Evolutionary conservation across 1,140 invertebrate species (phyloP), one percentile per base, ranked within the genome.

Genomic region (Drosophila novamexicana): DNA sequence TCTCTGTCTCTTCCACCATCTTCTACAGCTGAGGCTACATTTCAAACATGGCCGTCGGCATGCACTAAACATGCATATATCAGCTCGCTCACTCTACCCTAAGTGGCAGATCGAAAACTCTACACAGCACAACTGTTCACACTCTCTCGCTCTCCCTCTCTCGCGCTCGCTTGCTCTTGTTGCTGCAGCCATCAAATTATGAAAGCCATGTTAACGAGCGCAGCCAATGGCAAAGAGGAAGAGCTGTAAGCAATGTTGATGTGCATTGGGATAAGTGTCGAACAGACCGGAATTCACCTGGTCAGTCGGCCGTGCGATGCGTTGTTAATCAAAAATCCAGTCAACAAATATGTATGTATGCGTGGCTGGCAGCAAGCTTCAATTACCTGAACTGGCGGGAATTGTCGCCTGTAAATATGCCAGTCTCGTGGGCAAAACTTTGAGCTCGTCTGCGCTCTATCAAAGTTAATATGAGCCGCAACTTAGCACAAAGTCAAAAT

Each of bases 141-240:
- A 29, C 3, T 9, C 18, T 29, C 8, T 22, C 9, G 22, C 8
- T 47, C 45, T 53, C 7, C 4, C 22, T 5, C 8, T 9, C 18
- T 49, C 18, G 16, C 18, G 18, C 18, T 18, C 22, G 18, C 8
- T 47, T 5, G 7, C 8, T 47, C 45, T 53, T 2, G 9, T 5
- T 40, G 39, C 39, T 29, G 22, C 7, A 42, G 18, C 54, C 88
- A 89, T 89, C 83, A 83, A 88, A 88, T 88, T 86, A 86, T 86
- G 75, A 77, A 66, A 74, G 77, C 61, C 78, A 71, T 85, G 80
- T 76, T 74, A 85, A 85, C 81, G 32, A 49, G 18, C 49, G 36
- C 18, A 54, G 61, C 64, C 65, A 67, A 66, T 29, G 44, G 12
- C 29, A 44, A 47, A 29, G n/a, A 49, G 39, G 18, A 39, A 63